phyloP scores from a whole-genome alignment of 2,797 vertebrate species.

The Thripadectes ignobilis region DNA sequence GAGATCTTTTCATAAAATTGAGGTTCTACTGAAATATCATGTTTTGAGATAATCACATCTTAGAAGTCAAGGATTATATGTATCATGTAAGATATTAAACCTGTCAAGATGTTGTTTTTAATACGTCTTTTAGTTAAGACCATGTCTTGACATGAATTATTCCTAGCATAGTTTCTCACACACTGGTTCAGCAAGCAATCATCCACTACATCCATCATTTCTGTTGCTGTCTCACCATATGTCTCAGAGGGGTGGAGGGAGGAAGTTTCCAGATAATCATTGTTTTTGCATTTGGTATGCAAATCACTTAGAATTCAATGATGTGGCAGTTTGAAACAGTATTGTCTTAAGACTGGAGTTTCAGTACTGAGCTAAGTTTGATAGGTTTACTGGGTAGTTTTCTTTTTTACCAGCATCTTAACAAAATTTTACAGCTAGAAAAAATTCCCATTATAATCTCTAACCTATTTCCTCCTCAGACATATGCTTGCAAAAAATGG shows the following conservation, averaged over 20 bases:
- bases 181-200: conserved; percentile 50
- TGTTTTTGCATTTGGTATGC: conserved; percentile 30
- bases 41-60: conserved; percentile 41
- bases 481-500: not conserved
- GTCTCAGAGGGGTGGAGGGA: not conserved
- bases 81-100: conserved; percentile 52
- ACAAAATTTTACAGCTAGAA: conserved; percentile 23
- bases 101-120: conserved; percentile 50
- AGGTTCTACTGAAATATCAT: conserved; percentile 29
- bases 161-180: conserved; percentile 48
- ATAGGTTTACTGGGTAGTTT: not conserved
- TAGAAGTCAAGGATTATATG: conserved; percentile 32
- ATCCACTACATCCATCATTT: conserved; percentile 53
- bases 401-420: not conserved
- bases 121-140: conserved; percentile 45
- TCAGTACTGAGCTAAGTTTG: not conserved
- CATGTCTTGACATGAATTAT: conserved; percentile 47
- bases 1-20: conserved; percentile 29
- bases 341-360: conserved; percentile 3
- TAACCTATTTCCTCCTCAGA: conserved; percentile 11
- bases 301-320: conserved; percentile 50
- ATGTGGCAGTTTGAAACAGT: conserved; percentile 14
- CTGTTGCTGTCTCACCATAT: conserved; percentile 36
- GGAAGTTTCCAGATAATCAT: conserved; percentile 16
- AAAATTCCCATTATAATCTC: not conserved